A percentile compares a stretch with the other conserved stretches of the same genome.
Evolutionary conservation across 2,113 vertebrate genomes (phyloP).

Genomic region (Echinops telfairi): DNA sequence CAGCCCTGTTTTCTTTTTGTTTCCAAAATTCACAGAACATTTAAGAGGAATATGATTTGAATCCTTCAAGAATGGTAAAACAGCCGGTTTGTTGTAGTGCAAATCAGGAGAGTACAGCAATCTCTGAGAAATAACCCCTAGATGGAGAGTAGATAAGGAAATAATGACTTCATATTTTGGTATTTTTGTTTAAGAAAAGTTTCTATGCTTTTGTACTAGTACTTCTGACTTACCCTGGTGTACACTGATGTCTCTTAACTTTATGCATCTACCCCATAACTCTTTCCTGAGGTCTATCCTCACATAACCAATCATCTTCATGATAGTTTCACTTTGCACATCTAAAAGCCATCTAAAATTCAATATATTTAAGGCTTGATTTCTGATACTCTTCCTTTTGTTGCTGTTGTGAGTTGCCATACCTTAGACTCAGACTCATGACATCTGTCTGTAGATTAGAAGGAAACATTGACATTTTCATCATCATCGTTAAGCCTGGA

Average conservation of each 20-base stretch:
- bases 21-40: too few relatives aligned
- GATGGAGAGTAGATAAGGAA: too few relatives aligned
- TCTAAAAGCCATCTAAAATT: background rate
- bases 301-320: background rate
- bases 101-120: too few relatives aligned
- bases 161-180: background rate
- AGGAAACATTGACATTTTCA: background rate
- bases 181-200: background rate
- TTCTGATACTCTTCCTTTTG: background rate
- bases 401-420: background rate
- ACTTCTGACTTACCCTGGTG: too few relatives aligned
- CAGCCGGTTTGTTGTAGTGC: too few relatives aligned
- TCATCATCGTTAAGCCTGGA: background rate
- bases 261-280: background rate
- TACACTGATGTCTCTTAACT: background rate
- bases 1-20: too few relatives aligned
- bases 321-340: background rate
- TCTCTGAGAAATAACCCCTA: too few relatives aligned
- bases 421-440: background rate
- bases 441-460: background rate
- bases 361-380: background rate
- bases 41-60: too few relatives aligned
- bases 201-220: background rate
- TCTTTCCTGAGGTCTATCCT: background rate
- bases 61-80: too few relatives aligned